phyloP scores from a whole-genome alignment of 2,888 invertebrate genomes.

The Dione vanillae region DNA sequence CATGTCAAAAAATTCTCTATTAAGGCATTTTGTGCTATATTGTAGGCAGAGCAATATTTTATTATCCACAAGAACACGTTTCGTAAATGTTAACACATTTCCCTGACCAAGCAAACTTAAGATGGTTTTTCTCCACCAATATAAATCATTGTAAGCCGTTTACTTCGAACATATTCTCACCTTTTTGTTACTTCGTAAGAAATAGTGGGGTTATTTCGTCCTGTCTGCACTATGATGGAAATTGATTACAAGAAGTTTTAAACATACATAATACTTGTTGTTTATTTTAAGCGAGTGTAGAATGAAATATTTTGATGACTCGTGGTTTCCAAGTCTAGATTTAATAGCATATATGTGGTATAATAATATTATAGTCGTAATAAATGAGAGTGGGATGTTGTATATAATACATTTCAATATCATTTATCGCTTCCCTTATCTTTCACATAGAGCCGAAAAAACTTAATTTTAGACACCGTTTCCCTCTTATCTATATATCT shows the following conservation, averaged over 20 bases:
- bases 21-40: conserved; percentile 1
- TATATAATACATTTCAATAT: too few relatives aligned
- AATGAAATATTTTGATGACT: background rate
- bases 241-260: conserved; percentile 18
- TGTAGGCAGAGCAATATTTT: conserved; percentile 19
- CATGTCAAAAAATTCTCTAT: too few relatives aligned
- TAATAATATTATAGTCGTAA: too few relatives aligned
- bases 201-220: conserved; percentile 34
- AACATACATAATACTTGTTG: background rate
- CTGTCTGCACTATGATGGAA: conserved; percentile 30
- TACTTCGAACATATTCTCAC: conserved; percentile 70
- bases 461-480: too few relatives aligned
- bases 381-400: too few relatives aligned
- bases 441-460: too few relatives aligned
- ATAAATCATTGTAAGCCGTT: conserved; percentile 76
- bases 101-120: conserved; percentile 59
- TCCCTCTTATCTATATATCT: too few relatives aligned
- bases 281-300: background rate
- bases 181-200: conserved; percentile 60
- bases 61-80: conserved; percentile 35
- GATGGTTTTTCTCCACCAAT: conserved; percentile 66
- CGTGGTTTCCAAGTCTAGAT: too few relatives aligned
- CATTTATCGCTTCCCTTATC: too few relatives aligned
- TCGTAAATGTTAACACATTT: conserved; percentile 50
- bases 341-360: too few relatives aligned